phyloP scores from a whole-genome alignment of 2,797 vertebrate species.

The Eospalax fontanierii region DNA sequence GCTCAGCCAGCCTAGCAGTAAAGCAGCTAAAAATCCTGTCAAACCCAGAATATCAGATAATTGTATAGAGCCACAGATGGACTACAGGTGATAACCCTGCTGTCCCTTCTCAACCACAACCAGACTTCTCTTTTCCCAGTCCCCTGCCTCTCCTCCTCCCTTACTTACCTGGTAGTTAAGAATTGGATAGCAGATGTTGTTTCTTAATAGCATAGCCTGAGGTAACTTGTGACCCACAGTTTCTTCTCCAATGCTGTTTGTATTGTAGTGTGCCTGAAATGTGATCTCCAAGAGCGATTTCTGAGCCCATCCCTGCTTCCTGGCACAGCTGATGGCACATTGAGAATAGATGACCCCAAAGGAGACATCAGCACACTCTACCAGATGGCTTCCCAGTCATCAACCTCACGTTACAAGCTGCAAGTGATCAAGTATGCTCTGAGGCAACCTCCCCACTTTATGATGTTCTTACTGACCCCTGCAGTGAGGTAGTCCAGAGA shows the following conservation, averaged over 20 bases:
- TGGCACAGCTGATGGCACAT: conserved; percentile 75
- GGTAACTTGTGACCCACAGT: conserved; percentile 54
- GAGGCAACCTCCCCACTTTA: background rate
- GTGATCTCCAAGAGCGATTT: conserved; percentile 95
- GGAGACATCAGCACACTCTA: conserved; percentile 88
- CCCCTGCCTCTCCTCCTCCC: background rate
- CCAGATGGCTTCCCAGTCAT: conserved; percentile 89
- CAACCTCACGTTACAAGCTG: conserved; percentile 87
- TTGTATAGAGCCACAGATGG: background rate
- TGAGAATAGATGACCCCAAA: conserved; percentile 88
- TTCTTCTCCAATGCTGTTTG: conserved; percentile 48
- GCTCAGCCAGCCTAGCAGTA: conserved; percentile 41
- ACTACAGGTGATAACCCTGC: background rate
- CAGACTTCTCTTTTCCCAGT: background rate
- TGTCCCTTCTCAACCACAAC: conserved; percentile 24
- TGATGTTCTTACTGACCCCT: conserved; percentile 13
- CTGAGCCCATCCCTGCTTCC: conserved; percentile 94
- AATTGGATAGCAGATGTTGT: conserved; percentile 64
- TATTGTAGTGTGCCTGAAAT: conserved; percentile 94
- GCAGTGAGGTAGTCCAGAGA: conserved; percentile 13
- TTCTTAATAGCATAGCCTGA: conserved; percentile 69
- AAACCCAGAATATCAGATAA: conserved; percentile 38
- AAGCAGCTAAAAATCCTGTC: conserved; percentile 16
- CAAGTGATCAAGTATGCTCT: conserved; percentile 92
- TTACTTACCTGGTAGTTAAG: background rate